phyloP scores from a whole-genome alignment of 2,113 vertebrate species.

The Arvicanthis niloticus region DNA sequence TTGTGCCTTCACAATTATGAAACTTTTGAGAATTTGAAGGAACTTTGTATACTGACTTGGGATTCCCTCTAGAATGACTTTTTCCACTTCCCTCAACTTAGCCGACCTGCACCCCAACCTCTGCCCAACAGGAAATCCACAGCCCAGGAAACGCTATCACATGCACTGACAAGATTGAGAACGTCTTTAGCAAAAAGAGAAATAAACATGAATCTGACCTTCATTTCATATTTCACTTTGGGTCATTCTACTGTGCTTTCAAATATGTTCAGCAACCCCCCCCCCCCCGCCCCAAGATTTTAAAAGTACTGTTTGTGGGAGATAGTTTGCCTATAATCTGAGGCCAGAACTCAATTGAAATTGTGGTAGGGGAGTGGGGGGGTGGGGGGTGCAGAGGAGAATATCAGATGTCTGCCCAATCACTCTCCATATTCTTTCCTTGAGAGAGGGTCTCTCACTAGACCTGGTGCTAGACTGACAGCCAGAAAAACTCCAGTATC shows the following conservation, averaged over 20 bases:
- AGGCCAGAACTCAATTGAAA: background rate
- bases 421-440: background rate
- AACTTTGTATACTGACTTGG: background rate
- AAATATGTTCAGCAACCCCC: background rate
- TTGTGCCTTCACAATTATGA: background rate
- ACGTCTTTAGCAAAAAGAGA: background rate
- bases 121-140: background rate
- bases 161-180: background rate
- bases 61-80: background rate
- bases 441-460: background rate
- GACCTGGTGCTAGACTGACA: too few species aligned
- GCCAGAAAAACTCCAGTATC: background rate
- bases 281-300: background rate
- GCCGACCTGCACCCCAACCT: background rate
- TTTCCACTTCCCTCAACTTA: background rate
- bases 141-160: background rate
- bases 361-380: background rate
- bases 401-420: background rate
- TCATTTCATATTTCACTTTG: constrained; percentile 1
- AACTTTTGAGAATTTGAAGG: background rate
- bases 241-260: background rate
- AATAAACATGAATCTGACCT: background rate
- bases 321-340: background rate
- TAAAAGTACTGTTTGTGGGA: background rate
- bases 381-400: background rate